phyloP scores from a whole-genome alignment of 2,888 invertebrate species.

The Drosophila helvetica region DNA sequence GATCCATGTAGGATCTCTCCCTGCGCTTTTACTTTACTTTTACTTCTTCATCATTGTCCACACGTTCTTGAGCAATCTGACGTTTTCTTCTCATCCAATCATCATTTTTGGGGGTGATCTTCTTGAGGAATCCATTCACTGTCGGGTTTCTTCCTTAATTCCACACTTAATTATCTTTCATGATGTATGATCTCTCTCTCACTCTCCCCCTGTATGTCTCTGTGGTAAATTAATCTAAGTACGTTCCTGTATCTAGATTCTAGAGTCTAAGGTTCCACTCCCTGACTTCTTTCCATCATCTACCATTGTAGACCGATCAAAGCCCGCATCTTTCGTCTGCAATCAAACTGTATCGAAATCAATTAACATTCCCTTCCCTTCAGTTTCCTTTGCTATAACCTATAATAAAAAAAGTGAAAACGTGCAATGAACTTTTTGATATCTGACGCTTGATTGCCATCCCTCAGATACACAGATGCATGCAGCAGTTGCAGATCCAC shows the following conservation, averaged over 20 bases:
- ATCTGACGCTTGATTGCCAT: conserved; percentile 59
- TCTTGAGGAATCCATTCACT: too few relatives aligned
- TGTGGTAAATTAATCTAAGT: too few relatives aligned
- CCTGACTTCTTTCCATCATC: not conserved
- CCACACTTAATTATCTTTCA: too few relatives aligned
- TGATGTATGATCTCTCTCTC: too few relatives aligned
- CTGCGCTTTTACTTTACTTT: too few relatives aligned
- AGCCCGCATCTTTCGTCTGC: conserved; percentile 13
- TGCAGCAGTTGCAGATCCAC: conserved; percentile 9
- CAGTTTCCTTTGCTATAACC: conserved; percentile 47
- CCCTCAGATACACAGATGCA: conserved; percentile 40
- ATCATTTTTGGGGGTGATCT: too few relatives aligned
- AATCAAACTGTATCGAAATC: conserved; percentile 62
- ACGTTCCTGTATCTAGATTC: not conserved
- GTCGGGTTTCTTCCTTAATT: too few relatives aligned
- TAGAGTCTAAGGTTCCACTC: not conserved
- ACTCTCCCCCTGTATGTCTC: too few relatives aligned
- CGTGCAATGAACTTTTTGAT: conserved; percentile 71
- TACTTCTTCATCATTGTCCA: not conserved
- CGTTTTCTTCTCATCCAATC: too few relatives aligned
- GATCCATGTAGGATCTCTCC: too few relatives aligned
- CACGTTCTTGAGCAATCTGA: too few relatives aligned
- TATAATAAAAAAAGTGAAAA: conserved; percentile 68
- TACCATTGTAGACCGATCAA: not conserved
- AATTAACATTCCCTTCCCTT: conserved; percentile 54